Evolutionary conservation across 2,113 vertebrate species (phyloP).

Genomic region (Vireo altiloquus): DNA sequence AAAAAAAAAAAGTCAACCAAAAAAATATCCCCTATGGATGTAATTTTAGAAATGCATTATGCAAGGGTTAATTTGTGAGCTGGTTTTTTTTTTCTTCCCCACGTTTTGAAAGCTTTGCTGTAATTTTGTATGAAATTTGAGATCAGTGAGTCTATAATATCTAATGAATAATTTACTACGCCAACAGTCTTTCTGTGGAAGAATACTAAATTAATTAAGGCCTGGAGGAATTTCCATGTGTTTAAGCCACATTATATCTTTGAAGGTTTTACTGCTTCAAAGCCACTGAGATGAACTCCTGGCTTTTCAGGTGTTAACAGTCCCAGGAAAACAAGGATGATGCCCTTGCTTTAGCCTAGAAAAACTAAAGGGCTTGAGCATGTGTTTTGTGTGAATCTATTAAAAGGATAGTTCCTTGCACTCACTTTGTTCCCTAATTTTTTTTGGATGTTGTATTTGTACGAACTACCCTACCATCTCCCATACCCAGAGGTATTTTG

Average conservation of each 20-base stretch:
- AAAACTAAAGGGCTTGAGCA: background rate
- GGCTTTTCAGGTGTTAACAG: conserved; percentile 56
- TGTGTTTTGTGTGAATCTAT: background rate
- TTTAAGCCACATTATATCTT: conserved; percentile 70
- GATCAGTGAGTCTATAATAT: conserved; percentile 71
- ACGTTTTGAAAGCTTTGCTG: conserved; percentile 61
- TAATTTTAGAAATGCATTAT: conserved; percentile 52
- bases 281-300: conserved; percentile 55
- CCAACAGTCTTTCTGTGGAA: conserved; percentile 72
- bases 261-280: conserved; percentile 71
- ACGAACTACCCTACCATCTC: background rate
- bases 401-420: background rate
- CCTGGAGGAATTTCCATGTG: conserved; percentile 73
- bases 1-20: background rate
- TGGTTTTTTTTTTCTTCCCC: background rate
- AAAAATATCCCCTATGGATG: conserved; percentile 1
- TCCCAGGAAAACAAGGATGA: conserved; percentile 46
- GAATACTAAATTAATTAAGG: conserved; percentile 76
- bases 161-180: conserved; percentile 75
- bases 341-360: conserved; percentile 27
- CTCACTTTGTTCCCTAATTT: background rate
- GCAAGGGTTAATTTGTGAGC: conserved; percentile 64
- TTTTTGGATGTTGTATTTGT: background rate
- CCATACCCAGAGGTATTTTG: background rate
- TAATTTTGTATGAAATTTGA: conserved; percentile 71